Base-by-base conservation (phyloP, 1,140 invertebrate genomes). In the Aphaenogaster rudis region DNA sequence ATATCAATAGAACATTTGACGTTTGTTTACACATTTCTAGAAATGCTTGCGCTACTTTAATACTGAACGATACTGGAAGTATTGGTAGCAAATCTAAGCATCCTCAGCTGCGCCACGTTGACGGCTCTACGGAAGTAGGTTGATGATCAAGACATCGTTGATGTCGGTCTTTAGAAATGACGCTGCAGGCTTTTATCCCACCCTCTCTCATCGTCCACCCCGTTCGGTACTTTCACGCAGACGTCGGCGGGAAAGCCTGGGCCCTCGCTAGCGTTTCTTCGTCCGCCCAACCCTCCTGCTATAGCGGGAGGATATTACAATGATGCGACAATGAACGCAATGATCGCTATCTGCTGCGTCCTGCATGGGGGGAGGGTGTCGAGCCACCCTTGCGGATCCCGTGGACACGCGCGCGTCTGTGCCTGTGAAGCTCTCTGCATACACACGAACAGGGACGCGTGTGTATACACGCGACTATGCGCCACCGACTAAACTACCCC, bases 251-350 rank as follows among this genome's bases (percentile, higher is more conserved):
- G 74, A 59, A 74, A 86, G 71, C 89, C 90, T 71, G 86, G 80
- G 59, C 88, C 57, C 82, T 86, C 71, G 67, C 21, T 13, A 42
- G 7, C 74, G 57, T 88, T 86, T 88, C 61, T 69, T 76, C 39
- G 54, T 79, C 54, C 33, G 67, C 57, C 72, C 77, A 33, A 67
- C 36, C 36, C 17, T 39, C n/a, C 52, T 36, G 54, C 8, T 84
- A 76, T 36, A 67, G 69, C 21, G 36, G 85, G 79, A 89, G 89
- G 91, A 91, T 91, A 94, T 94, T 93, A 92, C 89, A 86, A 86
- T 88, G 91, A 94, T 91, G 93, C 93, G 93, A 94, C 92, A 93
- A 93, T 94, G 93, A 94, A 94, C 93, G 90, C 88, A 91, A 92
- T 91, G 94, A 94, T 94, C 93, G 89, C 91, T 93, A 94, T 94